Evolutionary conservation across 2,888 invertebrate genomes (phyloP).

Genomic region (Cancer borealis): DNA sequence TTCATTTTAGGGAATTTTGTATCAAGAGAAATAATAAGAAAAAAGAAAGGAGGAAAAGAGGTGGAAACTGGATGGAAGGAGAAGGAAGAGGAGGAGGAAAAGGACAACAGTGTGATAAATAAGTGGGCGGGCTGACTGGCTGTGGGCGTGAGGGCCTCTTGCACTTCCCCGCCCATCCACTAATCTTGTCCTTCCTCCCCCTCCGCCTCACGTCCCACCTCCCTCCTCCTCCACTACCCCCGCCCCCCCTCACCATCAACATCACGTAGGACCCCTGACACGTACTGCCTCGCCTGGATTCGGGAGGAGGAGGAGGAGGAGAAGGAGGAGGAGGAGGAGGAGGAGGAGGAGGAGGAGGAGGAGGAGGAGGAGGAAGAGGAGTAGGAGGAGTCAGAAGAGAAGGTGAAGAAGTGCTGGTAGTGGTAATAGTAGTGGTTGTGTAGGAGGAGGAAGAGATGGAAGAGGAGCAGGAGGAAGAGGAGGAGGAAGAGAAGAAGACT

Average conservation of each 20-base stretch:
- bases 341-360: conserved; percentile 21
- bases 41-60: background rate
- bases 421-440: background rate
- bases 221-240: background rate
- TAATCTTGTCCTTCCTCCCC: background rate
- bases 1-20: too few species aligned
- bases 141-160: background rate
- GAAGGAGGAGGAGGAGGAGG: conserved; percentile 1
- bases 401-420: background rate
- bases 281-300: background rate
- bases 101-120: background rate
- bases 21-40: too few species aligned
- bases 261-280: conserved; percentile 22
- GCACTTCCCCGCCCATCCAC: background rate
- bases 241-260: background rate
- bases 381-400: background rate
- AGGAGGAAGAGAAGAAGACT: too few species aligned
- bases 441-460: background rate
- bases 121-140: background rate
- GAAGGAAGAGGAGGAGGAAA: background rate
- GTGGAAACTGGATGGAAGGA: background rate
- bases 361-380: background rate
- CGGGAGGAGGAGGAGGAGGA: background rate
- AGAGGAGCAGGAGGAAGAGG: background rate
- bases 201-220: background rate